These are phyloP conservation scores for Marcusenius ussheri DNA, from an alignment of 2,113 vertebrate genomes.

Conservation along the genomic window DNA sequence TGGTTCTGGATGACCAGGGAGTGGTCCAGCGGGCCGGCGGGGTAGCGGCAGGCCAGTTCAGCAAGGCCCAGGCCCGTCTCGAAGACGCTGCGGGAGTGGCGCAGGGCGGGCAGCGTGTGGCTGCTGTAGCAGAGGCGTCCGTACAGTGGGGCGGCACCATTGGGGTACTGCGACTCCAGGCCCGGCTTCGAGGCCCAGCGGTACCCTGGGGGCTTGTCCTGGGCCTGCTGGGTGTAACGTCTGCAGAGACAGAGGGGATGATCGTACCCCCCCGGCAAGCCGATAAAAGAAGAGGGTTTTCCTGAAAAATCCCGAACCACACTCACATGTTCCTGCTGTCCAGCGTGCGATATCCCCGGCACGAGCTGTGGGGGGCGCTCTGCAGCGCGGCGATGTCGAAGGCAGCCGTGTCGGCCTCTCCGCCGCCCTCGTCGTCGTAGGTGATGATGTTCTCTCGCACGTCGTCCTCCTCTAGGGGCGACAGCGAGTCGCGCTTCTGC, in stretches of 20 bases:
- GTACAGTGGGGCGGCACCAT: slow-evolving; percentile 51
- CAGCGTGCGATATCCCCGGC: slow-evolving; percentile 53
- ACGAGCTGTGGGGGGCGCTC: slow-evolving; percentile 57
- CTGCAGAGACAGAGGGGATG: slow-evolving; percentile 33
- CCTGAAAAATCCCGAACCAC: background rate
- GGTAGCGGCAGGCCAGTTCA: slow-evolving; percentile 46
- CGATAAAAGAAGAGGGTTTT: background rate
- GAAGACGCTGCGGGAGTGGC: slow-evolving; percentile 51
- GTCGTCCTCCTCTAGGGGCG: slow-evolving; percentile 60
- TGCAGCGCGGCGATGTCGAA: slow-evolving; percentile 79
- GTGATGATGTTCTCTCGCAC: slow-evolving; percentile 70
- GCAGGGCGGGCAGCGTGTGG: slow-evolving; percentile 57
- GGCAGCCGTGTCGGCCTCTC: slow-evolving; percentile 80
- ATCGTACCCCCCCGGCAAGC: background rate
- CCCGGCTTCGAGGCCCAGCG: slow-evolving; percentile 51
- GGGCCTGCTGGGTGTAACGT: slow-evolving; percentile 58
- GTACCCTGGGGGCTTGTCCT: slow-evolving; percentile 49
- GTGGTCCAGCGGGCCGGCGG: slow-evolving; percentile 27
- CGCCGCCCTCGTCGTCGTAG: slow-evolving; percentile 80
- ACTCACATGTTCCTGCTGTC: slow-evolving; percentile 46
- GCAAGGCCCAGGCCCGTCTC: slow-evolving; percentile 52
- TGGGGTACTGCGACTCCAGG: slow-evolving; percentile 47
- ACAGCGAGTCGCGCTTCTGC: slow-evolving; percentile 59
- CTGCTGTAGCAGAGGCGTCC: slow-evolving; percentile 58
- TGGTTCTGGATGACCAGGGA: slow-evolving; percentile 45